Conservation (phyloP, 1,140 invertebrate genomes). For the Drosophila sp. region DNA sequence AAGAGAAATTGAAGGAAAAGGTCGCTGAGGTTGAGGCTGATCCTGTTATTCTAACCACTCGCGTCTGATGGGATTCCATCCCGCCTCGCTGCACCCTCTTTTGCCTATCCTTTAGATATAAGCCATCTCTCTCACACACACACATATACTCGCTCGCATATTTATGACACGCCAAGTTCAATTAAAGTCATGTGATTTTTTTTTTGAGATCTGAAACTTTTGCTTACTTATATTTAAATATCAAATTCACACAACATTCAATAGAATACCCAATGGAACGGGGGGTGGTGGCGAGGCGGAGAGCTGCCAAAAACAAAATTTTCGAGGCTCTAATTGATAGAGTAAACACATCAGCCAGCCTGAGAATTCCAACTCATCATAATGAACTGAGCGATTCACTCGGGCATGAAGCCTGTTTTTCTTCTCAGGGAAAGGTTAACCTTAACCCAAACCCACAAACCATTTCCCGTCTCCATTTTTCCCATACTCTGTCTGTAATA, state of each 20-base stretch:
- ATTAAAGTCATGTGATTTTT: constrained; percentile 76
- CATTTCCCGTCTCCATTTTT: constrained; percentile 19
- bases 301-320: constrained; percentile 53
- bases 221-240: constrained; percentile 61
- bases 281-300: neutral
- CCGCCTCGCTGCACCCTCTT: neutral
- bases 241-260: constrained; percentile 62
- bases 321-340: constrained; percentile 65
- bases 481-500: neutral
- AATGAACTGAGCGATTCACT: constrained; percentile 36
- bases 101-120: constrained; percentile 41
- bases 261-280: constrained; percentile 16
- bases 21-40: constrained; percentile 81
- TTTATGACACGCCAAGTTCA: constrained; percentile 71
- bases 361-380: constrained; percentile 4
- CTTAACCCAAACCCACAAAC: constrained; percentile 30
- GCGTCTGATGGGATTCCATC: constrained; percentile 48
- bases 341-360: constrained; percentile 33
- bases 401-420: constrained; percentile 37
- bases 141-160: constrained; percentile 44
- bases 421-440: constrained; percentile 2
- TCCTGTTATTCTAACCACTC: constrained; percentile 71
- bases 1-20: constrained; percentile 80
- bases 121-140: constrained; percentile 24
- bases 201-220: constrained; percentile 41